Percentiles rank a stretch among this genome's conserved stretches.
Conservation (phyloP, 2,888 invertebrate genomes). For the Erebia palarica region DNA sequence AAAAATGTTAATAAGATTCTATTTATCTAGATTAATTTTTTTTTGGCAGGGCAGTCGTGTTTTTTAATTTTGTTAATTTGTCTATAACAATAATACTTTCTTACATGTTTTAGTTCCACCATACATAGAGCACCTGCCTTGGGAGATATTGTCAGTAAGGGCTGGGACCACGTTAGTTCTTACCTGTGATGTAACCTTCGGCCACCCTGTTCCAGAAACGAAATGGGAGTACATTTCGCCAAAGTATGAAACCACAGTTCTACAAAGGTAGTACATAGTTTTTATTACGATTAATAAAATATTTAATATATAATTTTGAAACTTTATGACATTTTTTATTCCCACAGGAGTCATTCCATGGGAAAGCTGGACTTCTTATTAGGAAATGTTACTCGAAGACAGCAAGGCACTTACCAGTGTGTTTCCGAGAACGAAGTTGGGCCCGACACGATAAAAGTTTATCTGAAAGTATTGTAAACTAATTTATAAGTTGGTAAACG, state of each 20-base stretch:
- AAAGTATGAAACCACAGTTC: conserved; percentile 46
- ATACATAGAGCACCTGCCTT: conserved; percentile 55
- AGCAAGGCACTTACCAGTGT: conserved; percentile 63
- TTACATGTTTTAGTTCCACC: conserved; percentile 54
- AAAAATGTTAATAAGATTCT: no score
- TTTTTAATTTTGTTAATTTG: no score
- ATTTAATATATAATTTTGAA: no score
- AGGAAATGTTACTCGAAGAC: conserved; percentile 47
- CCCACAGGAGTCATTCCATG: conserved; percentile 31
- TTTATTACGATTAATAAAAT: background rate
- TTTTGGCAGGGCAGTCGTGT: no score
- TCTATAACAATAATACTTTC: conserved; percentile 4
- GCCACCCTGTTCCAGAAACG: conserved; percentile 58
- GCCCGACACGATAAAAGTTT: conserved; percentile 48
- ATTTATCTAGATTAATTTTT: no score
- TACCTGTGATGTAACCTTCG: conserved; percentile 54
- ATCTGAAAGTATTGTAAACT: conserved; percentile 38
- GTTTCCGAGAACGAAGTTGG: conserved; percentile 57
- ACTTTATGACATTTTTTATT: conserved; percentile 12
- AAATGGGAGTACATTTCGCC: conserved; percentile 59
- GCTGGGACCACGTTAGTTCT: conserved; percentile 49
- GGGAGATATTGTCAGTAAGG: conserved; percentile 41
- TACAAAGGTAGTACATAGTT: conserved; percentile 53
- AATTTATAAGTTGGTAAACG: background rate
- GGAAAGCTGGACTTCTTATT: conserved; percentile 45